phyloP scores from a whole-genome alignment of 2,797 vertebrate species.

The Petrocephalus sullivani region DNA sequence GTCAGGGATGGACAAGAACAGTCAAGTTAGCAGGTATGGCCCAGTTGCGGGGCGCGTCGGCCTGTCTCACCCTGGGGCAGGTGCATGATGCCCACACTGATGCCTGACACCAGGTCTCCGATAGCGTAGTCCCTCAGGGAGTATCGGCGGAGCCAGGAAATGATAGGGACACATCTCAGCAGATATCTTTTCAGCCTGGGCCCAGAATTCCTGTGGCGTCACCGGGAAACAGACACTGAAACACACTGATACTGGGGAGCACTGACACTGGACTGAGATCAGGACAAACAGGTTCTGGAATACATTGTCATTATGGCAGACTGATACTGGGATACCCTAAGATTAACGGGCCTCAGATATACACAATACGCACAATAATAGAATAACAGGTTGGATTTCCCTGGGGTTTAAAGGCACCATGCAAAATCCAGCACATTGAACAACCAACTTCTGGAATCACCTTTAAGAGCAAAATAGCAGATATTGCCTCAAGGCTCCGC shows the following conservation, averaged over 20 bases:
- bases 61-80: constrained; percentile 77
- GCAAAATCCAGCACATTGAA: background rate
- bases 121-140: constrained; percentile 71
- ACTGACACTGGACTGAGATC: background rate
- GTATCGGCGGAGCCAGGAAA: constrained; percentile 83
- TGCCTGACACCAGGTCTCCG: constrained; percentile 79
- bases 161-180: constrained; percentile 64
- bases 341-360: background rate
- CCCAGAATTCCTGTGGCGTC: constrained; percentile 62
- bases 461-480: background rate
- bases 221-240: background rate
- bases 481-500: background rate
- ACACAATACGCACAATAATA: background rate
- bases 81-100: constrained; percentile 73
- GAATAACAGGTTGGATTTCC: background rate
- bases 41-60: background rate
- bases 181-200: constrained; percentile 59
- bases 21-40: background rate
- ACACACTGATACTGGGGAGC: background rate
- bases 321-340: background rate
- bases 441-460: background rate
- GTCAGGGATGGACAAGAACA: background rate
- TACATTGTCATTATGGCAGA: background rate
- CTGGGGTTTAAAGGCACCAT: background rate
- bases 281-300: background rate